phyloP scores from a whole-genome alignment of 1,140 invertebrate species.

The Hypothenemus hampei region DNA sequence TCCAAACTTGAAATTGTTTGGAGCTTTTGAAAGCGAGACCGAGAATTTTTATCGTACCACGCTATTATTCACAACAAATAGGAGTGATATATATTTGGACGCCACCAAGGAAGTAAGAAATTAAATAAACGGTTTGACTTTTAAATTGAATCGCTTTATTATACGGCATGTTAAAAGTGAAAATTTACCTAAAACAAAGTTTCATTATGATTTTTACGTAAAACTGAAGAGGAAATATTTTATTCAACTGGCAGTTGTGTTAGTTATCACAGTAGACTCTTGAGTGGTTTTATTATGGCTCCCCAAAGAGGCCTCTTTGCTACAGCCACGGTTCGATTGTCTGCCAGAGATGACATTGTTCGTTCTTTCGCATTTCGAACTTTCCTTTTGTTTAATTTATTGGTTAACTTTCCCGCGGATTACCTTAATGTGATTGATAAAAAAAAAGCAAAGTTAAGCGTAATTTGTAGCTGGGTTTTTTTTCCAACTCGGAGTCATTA shows the following conservation, averaged over 20 bases:
- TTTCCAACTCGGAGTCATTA: background rate
- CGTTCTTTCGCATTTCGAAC: conserved; percentile 15
- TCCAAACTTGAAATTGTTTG: conserved; percentile 47
- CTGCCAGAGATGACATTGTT: conserved; percentile 25
- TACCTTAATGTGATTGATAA: conserved; percentile 23
- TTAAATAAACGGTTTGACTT: conserved; percentile 28
- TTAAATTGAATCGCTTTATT: conserved; percentile 29
- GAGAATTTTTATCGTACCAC: conserved; percentile 51
- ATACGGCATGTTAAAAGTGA: conserved; percentile 10
- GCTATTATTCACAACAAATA: conserved; percentile 46
- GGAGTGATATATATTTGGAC: conserved; percentile 46
- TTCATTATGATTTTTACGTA: no score
- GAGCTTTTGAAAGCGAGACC: conserved; percentile 49
- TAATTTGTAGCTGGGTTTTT: conserved; percentile 7
- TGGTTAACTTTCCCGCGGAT: conserved; percentile 11
- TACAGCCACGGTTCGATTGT: conserved; percentile 28
- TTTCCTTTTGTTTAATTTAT: conserved; percentile 26
- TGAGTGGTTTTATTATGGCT: conserved; percentile 29
- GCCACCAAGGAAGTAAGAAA: conserved; percentile 49
- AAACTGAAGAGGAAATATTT: no score
- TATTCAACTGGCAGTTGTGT: conserved; percentile 25
- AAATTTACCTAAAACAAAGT: background rate
- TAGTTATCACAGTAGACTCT: conserved; percentile 30
- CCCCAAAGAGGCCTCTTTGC: conserved; percentile 25
- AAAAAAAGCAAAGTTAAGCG: conserved; percentile 11